Base-by-base conservation (phyloP, 2,888 invertebrate species). In the Leucophenga montana region DNA sequence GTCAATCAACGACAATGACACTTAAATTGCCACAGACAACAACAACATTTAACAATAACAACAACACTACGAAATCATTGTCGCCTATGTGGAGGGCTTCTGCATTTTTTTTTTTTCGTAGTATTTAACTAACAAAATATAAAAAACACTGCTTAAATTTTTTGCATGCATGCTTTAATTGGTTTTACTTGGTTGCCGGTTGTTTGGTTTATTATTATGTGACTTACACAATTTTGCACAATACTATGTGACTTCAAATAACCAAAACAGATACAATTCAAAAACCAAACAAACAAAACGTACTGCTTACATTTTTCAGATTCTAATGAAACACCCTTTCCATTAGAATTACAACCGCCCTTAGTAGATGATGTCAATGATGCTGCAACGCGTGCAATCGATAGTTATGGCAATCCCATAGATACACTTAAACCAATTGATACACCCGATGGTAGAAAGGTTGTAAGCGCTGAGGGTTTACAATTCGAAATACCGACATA, bases 401-500 rank as follows among this genome's bases (percentile, higher is more conserved):
- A 88, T 78, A 88, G 88, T 79, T 88, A 88, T 76, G 88, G 88
- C 73, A 87, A 88, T 80, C 88, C 86, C 33, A 86, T 88, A 64
- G 85, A 82, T 70, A 75, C 78, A 69, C 79, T 87, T 70, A 79
- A 85, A 71, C 87, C 88, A 14, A 85, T 87, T n/a, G 78, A 87
- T 69, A 86, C 87, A 74, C 86, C 87, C 70, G 87, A 87, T 77
- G 88, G 87, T 46, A 81, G 87, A 44, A 88, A 88, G 75, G 86
- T 88, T 66, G 79, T 86, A 67, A 86, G 83, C 72, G 85, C 86
- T 3, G 83, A 88, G 71, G 89, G 88, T 65, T 75, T 88, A 66
- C 86, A 88, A 78, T 89, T 89, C 71, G 86, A 88, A 85, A 88
- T 89, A 78, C 89, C 89, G 54, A 88, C 82, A 70, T 89, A 89